phyloP scores from a whole-genome alignment of 1,140 invertebrate species.

The Nomia melanderi region DNA sequence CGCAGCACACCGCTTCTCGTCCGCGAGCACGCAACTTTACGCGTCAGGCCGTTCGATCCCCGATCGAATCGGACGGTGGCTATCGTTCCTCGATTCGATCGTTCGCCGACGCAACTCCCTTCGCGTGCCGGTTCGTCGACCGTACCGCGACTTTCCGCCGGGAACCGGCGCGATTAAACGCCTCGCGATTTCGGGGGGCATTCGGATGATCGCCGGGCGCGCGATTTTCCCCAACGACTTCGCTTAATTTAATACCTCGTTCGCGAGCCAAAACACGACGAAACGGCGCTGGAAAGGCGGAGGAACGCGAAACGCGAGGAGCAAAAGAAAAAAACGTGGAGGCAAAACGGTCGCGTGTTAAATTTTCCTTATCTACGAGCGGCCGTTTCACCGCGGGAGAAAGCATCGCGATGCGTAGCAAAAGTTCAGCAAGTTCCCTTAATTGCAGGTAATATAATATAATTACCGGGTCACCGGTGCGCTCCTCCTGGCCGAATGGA shows the following conservation, averaged over 20 bases:
- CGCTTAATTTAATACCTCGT: slow-evolving; percentile 29
- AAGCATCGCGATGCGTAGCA: slow-evolving; percentile 29
- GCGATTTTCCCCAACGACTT: slow-evolving; percentile 17
- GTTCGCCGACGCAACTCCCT: not conserved
- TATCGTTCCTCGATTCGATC: not conserved
- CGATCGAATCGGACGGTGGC: not conserved
- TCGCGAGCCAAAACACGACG: not conserved
- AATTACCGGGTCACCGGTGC: slow-evolving; percentile 28
- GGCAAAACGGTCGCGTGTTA: not conserved
- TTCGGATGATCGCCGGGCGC: not conserved
- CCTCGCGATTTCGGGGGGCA: not conserved
- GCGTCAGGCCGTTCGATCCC: slow-evolving; percentile 5
- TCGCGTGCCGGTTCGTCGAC: too few species aligned
- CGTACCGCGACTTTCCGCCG: too few species aligned
- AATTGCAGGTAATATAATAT: slow-evolving; percentile 43
- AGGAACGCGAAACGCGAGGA: not conserved
- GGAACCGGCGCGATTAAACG: slow-evolving; percentile 20
- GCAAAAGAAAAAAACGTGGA: not conserved
- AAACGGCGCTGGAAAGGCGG: not conserved
- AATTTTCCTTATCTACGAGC: slow-evolving; percentile 38
- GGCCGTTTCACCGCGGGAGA: slow-evolving; percentile 18
- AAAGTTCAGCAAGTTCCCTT: slow-evolving; percentile 32
- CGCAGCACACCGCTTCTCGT: slow-evolving; percentile 36
- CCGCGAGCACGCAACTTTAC: slow-evolving; percentile 25
- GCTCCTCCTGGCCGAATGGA: slow-evolving; percentile 17